These are phyloP conservation scores for Leptosomus discolor DNA, from an alignment of 2,113 vertebrate species.

Conservation along the genomic window DNA sequence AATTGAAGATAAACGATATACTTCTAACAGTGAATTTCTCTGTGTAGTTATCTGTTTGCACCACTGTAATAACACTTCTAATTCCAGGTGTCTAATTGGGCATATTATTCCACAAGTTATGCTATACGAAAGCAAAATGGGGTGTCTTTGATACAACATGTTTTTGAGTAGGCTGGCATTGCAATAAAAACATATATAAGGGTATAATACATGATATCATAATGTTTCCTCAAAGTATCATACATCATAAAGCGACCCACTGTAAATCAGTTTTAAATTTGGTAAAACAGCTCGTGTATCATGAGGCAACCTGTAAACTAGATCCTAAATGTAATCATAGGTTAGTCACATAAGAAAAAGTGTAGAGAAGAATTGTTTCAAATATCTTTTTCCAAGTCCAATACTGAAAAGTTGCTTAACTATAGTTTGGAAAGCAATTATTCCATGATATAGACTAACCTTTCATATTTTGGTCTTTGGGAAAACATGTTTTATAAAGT, in stretches of 20 bases:
- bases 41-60: background rate
- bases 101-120: background rate
- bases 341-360: background rate
- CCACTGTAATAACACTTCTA: background rate
- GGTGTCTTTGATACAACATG: background rate
- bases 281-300: background rate
- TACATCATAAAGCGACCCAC: background rate
- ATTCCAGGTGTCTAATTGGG: background rate
- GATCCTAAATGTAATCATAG: background rate
- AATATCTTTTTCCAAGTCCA: background rate
- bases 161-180: background rate
- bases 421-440: constrained; percentile 11
- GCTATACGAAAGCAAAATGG: background rate
- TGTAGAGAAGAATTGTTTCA: background rate
- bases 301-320: background rate
- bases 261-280: background rate
- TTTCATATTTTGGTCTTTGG: background rate
- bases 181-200: background rate
- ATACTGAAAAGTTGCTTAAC: background rate
- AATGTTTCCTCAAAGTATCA: background rate
- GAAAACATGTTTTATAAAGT: constrained; percentile 12
- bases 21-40: background rate
- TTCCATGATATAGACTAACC: constrained; percentile 5
- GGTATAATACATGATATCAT: background rate
- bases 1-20: background rate